Base-by-base conservation (phyloP, 2,797 vertebrate species). In the Sebastes oblongus region DNA sequence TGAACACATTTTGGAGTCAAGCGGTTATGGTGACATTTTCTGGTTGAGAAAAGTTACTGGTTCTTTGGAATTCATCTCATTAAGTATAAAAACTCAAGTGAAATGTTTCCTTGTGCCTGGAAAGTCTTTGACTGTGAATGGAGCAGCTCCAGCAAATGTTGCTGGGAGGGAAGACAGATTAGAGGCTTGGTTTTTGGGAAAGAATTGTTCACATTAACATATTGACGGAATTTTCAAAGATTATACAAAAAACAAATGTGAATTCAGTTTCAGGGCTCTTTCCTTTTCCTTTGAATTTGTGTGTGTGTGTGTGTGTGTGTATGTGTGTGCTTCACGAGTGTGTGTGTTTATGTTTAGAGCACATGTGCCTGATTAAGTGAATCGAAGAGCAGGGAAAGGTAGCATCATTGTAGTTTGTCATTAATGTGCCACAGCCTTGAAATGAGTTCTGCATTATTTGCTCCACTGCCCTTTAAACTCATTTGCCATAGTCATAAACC, bases 151-250 rank as follows among this genome's bases (percentile, higher is more conserved):
- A 86, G 77, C 69, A 72, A 64, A 75, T 30, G 22, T 72, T 71
- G 65, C 80, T 84, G 29, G 50, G 78, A 86, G 81, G 78, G 78
- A 77, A 68, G 79, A 70, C 29, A 69, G 84, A 90, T 86, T 82
- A 87, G 71, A 83, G 78, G 66, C 73, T 67, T 66, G 64, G 42
- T 46, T 79, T 77, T 75, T 75, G 74, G 82, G 78, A 87, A 83
- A 78, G 68, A 89, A 85, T 77, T 82, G 68, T 75, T 88, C 74
- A 82, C 81, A 90, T 89, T 87, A 82, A 78, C 84, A 89, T 93
- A 81, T 77, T 89, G 79, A 92, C 85, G 78, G 64, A 83, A 86
- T 89, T 87, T 83, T 81, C 32, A 30, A 74, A 84, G 79, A 75
- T 87, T 82, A 80, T 75, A 68, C 69, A 54, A 71, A 86, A 86